Conservation (phyloP, 64 coral and sea anemone species). For the Stylophora pistillata region DNA sequence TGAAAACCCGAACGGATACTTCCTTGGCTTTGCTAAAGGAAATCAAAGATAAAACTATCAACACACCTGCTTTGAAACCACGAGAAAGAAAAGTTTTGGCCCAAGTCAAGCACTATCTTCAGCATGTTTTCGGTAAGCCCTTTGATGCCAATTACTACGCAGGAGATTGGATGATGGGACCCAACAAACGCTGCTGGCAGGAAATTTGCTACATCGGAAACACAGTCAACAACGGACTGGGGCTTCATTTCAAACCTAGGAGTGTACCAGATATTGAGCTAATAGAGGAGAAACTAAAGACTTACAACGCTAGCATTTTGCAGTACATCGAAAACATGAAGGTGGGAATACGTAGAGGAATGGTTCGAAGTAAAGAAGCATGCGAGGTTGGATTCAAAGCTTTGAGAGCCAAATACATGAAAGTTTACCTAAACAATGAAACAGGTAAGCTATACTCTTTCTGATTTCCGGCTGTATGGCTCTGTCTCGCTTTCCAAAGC, state of each 20-base stretch:
- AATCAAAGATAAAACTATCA: slow-evolving; percentile 15
- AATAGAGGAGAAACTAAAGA: slow-evolving; percentile 15
- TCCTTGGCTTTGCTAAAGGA: slow-evolving; percentile 53
- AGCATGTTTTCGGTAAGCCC: slow-evolving; percentile 67
- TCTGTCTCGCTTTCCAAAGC: too few species aligned
- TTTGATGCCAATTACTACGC: slow-evolving; percentile 81
- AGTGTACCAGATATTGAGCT: slow-evolving; percentile 41
- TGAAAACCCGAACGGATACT: slow-evolving; percentile 70
- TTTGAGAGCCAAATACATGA: slow-evolving; percentile 17
- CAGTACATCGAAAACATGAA: slow-evolving; percentile 79
- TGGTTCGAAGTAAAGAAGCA: slow-evolving; percentile 60
- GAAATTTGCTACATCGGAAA: slow-evolving; percentile 46
- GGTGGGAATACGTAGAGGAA: slow-evolving; percentile 71
- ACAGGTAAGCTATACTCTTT: slow-evolving; percentile 31
- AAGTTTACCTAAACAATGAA: slow-evolving; percentile 39
- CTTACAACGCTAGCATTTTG: slow-evolving; percentile 30
- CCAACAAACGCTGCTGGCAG: slow-evolving; percentile 78
- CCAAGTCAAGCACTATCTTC: slow-evolving; percentile 62
- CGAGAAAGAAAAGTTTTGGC: slow-evolving; percentile 62
- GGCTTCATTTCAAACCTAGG: slow-evolving; percentile 31
- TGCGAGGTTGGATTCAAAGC: slow-evolving; percentile 60
- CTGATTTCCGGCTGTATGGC: too few species aligned
- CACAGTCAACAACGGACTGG: neutral
- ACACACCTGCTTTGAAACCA: slow-evolving; percentile 39
- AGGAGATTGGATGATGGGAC: slow-evolving; percentile 81